Evolutionary conservation across 2,113 vertebrate species (phyloP).

Genomic region (Onychostoma macrolepis): DNA sequence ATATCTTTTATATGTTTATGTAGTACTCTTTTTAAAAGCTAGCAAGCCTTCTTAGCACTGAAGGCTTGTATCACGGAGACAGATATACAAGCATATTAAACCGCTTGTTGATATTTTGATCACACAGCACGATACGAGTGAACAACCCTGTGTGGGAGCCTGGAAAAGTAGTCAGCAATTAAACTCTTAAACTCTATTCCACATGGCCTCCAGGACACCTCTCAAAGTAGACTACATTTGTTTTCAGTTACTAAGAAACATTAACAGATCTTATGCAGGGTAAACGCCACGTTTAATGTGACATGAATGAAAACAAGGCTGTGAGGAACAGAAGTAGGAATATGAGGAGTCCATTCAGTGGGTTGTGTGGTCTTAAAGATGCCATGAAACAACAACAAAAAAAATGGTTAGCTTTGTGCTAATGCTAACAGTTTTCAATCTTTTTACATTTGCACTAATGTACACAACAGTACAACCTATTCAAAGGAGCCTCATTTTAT

Average conservation of each 20-base stretch:
- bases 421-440: not conserved
- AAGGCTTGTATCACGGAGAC: not conserved
- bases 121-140: not conserved
- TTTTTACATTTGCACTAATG: not conserved
- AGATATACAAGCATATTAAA: slow-evolving; percentile 18
- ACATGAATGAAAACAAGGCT: not conserved
- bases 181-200: slow-evolving; percentile 23
- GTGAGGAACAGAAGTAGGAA: not conserved
- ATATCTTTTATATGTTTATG: slow-evolving; percentile 21
- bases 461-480: not conserved
- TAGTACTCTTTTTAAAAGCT: slow-evolving; percentile 20
- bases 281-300: not conserved
- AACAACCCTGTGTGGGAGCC: not conserved
- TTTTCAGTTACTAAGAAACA: not conserved
- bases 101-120: slow-evolving; percentile 23
- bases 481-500: not conserved
- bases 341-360: not conserved
- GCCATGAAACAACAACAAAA: not conserved
- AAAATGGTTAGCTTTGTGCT: not conserved
- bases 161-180: slow-evolving; percentile 32
- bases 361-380: not conserved
- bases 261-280: not conserved
- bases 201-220: slow-evolving; percentile 20
- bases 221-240: not conserved
- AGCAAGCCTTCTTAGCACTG: not conserved